A percentile compares a stretch with the other conserved stretches of the same genome.
phyloP scores from a whole-genome alignment of 1,140 invertebrate genomes.

The Notospermus geniculatus region DNA sequence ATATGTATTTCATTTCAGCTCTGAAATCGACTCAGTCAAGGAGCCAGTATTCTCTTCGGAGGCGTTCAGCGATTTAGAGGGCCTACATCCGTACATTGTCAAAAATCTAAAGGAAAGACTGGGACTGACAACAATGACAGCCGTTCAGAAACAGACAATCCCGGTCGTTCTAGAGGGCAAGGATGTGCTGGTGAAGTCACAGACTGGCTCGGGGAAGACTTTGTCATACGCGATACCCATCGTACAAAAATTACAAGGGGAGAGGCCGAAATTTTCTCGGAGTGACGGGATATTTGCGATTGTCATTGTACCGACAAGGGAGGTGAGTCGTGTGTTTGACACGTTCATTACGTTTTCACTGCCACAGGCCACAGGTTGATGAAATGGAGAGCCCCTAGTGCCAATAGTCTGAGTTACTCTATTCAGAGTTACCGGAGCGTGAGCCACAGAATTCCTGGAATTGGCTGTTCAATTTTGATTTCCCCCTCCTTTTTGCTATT shows the following conservation, averaged over 20 bases:
- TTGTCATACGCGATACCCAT: constrained; percentile 83
- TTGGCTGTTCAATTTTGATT: too few relatives aligned
- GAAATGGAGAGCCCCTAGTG: too few relatives aligned
- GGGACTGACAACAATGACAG: constrained; percentile 73
- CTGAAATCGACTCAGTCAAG: constrained; percentile 1
- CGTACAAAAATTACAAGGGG: constrained; percentile 59
- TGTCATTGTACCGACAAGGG: constrained; percentile 83
- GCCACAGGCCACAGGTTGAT: too few relatives aligned
- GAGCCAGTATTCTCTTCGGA: constrained; percentile 18
- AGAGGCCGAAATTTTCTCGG: constrained; percentile 74
- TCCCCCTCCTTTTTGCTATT: too few relatives aligned
- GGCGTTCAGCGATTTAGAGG: constrained; percentile 10
- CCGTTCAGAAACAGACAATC: constrained; percentile 80
- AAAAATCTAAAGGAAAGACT: constrained; percentile 75
- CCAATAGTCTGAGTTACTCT: too few relatives aligned
- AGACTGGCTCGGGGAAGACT: constrained; percentile 80
- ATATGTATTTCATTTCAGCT: constrained; percentile 4
- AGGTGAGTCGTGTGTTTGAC: too few relatives aligned
- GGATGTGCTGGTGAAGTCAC: constrained; percentile 83
- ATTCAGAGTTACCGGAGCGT: too few relatives aligned
- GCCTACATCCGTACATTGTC: constrained; percentile 64
- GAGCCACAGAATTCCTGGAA: too few relatives aligned
- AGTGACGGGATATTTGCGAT: constrained; percentile 77
- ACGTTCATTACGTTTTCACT: too few relatives aligned
- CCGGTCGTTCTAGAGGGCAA: constrained; percentile 73